Evolutionary conservation across 2,888 invertebrate species (phyloP), one percentile per base, ranked within the genome.

Genomic region (Cenopis cana): DNA sequence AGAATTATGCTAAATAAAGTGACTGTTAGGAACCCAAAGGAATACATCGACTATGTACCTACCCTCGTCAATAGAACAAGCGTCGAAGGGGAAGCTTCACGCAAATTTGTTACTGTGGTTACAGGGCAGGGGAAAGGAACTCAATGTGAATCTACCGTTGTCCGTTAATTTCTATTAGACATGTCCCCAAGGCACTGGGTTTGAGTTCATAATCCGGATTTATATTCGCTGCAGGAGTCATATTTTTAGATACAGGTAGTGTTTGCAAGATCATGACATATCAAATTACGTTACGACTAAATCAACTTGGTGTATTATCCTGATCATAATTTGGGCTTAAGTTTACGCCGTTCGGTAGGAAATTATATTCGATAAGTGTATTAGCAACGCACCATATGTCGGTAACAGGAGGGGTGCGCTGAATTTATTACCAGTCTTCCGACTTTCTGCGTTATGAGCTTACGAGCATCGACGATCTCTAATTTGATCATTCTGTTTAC

Each of bases 381-480:
- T 85, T 86, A 86, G 80, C 77, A 79, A 83, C 83, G 85, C 82
- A 82, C 80, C 89, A 87, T 88, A 87, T 89, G 90, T 83, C 81
- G 73, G 77, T 78, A 87, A 84, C 84, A 85, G 82, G 80, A 85
- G 85, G 88, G 87, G 85, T 74, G 79, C 75, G 80, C 76, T 76
- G 79, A 86, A 88, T 86, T 86, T 87, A 88, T 85, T 82, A 83
- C 81, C 76, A 86, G 85, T 87, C 82, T 78, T 79, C 80, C 81
- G 79, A 83, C 84, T 88, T 88, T 88, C 88, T 88, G 83, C 85
- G 85, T 84, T 85, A 88, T 83, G 81, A 86, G 84, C 85, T 84
- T 85, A 88, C 83, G 81, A 86, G 84, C 85, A 79, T 80, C 82
- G 80, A 80, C 85, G 85, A 81, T 81, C 85, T 78, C 79, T 85